These are phyloP conservation scores for Magallana ariakensis DNA, from an alignment of 1,140 invertebrate species.

Conservation along the genomic window DNA sequence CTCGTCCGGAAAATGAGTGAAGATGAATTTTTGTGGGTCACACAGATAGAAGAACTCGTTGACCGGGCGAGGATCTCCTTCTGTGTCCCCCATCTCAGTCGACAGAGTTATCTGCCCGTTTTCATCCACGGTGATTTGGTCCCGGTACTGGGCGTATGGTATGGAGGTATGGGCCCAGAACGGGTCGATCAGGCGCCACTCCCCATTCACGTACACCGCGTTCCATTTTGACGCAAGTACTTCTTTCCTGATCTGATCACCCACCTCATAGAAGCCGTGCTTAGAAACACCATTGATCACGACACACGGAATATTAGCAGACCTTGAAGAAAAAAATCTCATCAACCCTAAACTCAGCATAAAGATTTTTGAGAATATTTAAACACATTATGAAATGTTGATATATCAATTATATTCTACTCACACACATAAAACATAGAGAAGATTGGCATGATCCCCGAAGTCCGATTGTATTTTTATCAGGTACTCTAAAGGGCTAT, in stretches of 20 bases:
- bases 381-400: too few species aligned
- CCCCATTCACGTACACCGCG: conserved; percentile 42
- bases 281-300: conserved; percentile 46
- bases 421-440: conserved; percentile 51
- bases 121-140: conserved; percentile 44
- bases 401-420: not conserved
- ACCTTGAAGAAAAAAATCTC: conserved; percentile 7
- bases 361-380: too few species aligned
- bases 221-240: conserved; percentile 40
- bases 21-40: conserved; percentile 64
- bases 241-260: conserved; percentile 41
- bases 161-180: conserved; percentile 44
- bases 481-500: conserved; percentile 45
- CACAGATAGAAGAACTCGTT: conserved; percentile 65
- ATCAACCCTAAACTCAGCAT: not conserved
- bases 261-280: conserved; percentile 48
- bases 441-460: conserved; percentile 44
- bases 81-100: not conserved
- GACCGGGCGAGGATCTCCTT: conserved; percentile 1
- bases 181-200: conserved; percentile 49
- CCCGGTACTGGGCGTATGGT: conserved; percentile 2
- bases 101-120: conserved; percentile 34
- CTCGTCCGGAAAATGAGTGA: conserved; percentile 69
- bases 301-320: conserved; percentile 49
- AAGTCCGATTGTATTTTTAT: conserved; percentile 49